Conservation (phyloP, 2,113 vertebrate genomes). For the Neopipo cinnamomea region DNA sequence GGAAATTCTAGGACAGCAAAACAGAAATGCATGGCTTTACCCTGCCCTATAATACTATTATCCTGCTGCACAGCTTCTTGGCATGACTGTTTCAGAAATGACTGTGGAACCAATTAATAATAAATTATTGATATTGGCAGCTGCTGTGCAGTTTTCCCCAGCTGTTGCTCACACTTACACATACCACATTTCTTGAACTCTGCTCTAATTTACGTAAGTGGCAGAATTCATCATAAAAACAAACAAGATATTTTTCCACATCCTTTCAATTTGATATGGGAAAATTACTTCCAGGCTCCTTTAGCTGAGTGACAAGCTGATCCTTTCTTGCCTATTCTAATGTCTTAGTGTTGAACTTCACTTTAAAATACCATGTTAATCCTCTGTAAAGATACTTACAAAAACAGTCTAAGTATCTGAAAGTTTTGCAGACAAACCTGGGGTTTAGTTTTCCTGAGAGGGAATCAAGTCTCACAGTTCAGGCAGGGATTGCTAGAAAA, state of each 20-base stretch:
- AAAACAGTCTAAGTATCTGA: not conserved
- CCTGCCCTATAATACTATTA: not conserved
- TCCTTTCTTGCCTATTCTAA: not conserved
- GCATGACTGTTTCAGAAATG: not conserved
- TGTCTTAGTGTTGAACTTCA: not conserved
- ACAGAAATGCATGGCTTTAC: not conserved
- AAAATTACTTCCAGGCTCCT: not conserved
- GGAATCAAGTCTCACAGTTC: not conserved
- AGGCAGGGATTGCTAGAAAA: not conserved
- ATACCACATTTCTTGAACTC: not conserved
- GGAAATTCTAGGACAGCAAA: not conserved
- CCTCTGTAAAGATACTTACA: not conserved
- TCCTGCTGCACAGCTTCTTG: not conserved
- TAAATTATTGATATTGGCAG: conserved; percentile 56
- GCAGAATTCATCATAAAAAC: not conserved
- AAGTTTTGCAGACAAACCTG: not conserved
- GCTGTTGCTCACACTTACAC: not conserved
- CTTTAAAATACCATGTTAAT: not conserved
- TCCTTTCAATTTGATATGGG: not conserved
- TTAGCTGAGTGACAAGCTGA: not conserved
- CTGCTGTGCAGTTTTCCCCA: conserved; percentile 7
- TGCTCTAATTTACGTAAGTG: not conserved
- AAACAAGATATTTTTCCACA: not conserved
- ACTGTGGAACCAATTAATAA: conserved; percentile 12
- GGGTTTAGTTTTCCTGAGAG: not conserved